Base-by-base conservation (phyloP, 1,140 invertebrate genomes). In the Papilio aristodemus region DNA sequence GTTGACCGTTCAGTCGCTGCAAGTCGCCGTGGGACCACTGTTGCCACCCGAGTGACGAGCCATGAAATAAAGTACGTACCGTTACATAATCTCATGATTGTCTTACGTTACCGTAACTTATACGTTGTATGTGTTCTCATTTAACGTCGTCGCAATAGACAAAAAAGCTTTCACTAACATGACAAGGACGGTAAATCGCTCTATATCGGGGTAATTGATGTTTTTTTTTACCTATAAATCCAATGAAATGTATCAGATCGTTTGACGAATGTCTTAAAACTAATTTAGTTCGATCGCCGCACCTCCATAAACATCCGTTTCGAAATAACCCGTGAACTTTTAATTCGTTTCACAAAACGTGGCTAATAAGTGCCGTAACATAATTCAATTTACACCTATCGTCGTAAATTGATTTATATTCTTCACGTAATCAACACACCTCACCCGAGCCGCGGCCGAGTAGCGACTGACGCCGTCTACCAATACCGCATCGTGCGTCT, bases 1-100 rank as follows among this genome's bases (percentile, higher is more conserved):
- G 82, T 85, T 87, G 83, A 87, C 83, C 85, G 81, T 78, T 72
- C 60, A 74, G 78, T 83, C 76, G 76, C 79, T 79, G 70, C 68
- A 76, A 46, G 10, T 77, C 60, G 69, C 66, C 75, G 73, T 72
- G 73, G 69, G 70, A 64, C 27, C 64, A 77, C 72, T 67, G 69
- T 72, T 77, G 69, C 67, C 5, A 43, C 17, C 59, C 59, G 36
- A 17, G 4, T 50, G 46, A 50, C 19, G 17, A 50, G 10, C 10
- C 46, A 50, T 9, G 43, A 50, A 19, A 46, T 46, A 19, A 19
- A 22, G 8, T 22, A 22, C 46, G 46, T 50, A 5, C 19, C 46
- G 8, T 22, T 50, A 32, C 46, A 50, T 10, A 46, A 46, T 46
- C n/a, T n/a, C n/a, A n/a, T n/a, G 2, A 32, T 50, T 50, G 17